Percentiles rank a stretch among this genome's conserved stretches.
Conservation (phyloP, 2,888 invertebrate species). For the Sarcophaga subvicina region DNA sequence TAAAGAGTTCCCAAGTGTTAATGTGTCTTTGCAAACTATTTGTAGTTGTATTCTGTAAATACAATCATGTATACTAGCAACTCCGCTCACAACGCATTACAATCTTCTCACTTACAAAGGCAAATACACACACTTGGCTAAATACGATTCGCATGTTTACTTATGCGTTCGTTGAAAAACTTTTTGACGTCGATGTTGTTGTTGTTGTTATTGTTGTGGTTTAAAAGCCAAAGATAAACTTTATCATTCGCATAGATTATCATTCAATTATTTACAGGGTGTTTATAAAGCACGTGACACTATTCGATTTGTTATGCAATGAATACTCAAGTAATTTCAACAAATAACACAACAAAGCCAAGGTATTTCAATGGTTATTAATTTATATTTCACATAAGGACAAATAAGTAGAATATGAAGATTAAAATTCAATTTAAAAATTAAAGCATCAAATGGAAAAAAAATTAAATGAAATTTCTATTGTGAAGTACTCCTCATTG, state of each 20-base stretch:
- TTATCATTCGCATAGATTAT: slow-evolving; percentile 17
- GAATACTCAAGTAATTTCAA: neutral
- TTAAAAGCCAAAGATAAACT: neutral
- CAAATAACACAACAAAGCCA: neutral
- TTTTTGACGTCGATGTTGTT: neutral
- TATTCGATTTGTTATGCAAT: neutral
- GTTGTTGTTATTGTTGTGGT: no score
- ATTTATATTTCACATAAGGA: neutral
- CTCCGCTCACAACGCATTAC: neutral
- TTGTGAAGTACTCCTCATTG: no score
- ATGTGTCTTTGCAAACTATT: neutral
- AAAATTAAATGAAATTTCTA: no score
- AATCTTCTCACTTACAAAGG: neutral
- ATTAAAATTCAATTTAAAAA: no score
- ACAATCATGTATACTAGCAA: neutral
- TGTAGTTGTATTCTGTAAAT: no score
- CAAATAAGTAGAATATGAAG: no score
- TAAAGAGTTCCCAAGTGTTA: neutral
- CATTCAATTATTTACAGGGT: slow-evolving; percentile 7
- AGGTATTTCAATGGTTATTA: neutral
- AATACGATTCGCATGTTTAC: slow-evolving; percentile 9
- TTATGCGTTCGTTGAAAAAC: neutral
- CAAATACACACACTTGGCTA: neutral
- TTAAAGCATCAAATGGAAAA: no score
- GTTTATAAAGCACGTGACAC: neutral